Percentiles rank a stretch among this genome's conserved stretches.
These are phyloP conservation scores for Epinephelus moara DNA, from an alignment of 2,113 vertebrate species.

Conservation along the genomic window DNA sequence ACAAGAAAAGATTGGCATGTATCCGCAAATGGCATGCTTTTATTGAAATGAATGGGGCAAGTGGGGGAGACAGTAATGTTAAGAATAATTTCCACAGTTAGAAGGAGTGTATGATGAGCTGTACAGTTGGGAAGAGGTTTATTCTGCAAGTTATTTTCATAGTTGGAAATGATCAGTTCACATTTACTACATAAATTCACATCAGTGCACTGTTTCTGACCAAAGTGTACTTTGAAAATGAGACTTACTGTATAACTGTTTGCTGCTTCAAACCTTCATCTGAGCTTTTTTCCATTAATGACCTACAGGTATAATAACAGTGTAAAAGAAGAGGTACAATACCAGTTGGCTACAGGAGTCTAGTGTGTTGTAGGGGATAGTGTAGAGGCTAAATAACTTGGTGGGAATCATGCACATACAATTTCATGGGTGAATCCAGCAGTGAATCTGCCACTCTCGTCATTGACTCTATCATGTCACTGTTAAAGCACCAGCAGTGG, in stretches of 20 bases:
- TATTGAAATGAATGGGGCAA: conserved; percentile 71
- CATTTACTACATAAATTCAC: conserved; percentile 40
- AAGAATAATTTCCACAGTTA: conserved; percentile 65
- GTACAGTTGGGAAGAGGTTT: conserved; percentile 24
- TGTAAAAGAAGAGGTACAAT: conserved; percentile 26
- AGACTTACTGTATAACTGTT: conserved; percentile 32
- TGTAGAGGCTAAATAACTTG: not conserved
- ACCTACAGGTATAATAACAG: not conserved
- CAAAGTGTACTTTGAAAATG: conserved; percentile 20
- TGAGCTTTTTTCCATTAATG: conserved; percentile 19
- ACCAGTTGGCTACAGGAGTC: conserved; percentile 7
- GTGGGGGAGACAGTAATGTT: conserved; percentile 66
- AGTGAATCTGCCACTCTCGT: not conserved
- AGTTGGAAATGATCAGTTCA: conserved; percentile 53
- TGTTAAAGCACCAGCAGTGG: too few species aligned
- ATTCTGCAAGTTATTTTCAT: conserved; percentile 50
- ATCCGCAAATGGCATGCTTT: conserved; percentile 75
- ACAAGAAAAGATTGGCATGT: conserved; percentile 63
- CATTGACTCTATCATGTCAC: not conserved
- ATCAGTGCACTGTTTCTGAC: conserved; percentile 38
- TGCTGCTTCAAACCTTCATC: conserved; percentile 39
- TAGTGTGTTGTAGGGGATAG: conserved; percentile 1
- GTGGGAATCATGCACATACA: not conserved
- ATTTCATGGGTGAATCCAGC: not conserved
- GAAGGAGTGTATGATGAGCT: conserved; percentile 34